Percentiles rank a stretch among this genome's conserved stretches.
Evolutionary conservation across 2,797 vertebrate genomes (phyloP).

Genomic region (Thalassophryne amazonica): DNA sequence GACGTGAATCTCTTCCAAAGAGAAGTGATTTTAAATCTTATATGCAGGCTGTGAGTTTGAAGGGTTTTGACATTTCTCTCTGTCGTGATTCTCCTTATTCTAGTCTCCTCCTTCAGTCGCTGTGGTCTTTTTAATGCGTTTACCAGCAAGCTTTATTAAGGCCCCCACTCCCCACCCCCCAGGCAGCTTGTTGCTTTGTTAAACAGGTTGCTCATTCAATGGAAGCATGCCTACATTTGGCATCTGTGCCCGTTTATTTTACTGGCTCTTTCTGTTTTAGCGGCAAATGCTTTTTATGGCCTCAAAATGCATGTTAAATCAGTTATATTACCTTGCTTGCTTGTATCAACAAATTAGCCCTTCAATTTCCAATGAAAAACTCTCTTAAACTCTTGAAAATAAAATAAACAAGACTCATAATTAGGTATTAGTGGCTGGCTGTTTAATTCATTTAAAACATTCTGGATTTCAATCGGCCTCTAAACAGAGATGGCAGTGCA

Average conservation of each 20-base stretch:
- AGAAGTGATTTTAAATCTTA: too few species aligned
- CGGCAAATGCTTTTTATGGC: not conserved
- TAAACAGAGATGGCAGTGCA: too few species aligned
- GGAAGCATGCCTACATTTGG: not conserved
- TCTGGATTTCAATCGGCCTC: too few species aligned
- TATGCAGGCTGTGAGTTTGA: not conserved
- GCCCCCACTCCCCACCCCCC: too few species aligned
- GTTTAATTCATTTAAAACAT: conserved; percentile 25
- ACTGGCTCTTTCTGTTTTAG: not conserved
- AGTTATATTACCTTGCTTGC: not conserved
- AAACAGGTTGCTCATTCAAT: not conserved
- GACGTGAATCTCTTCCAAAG: too few species aligned
- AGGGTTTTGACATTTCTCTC: too few species aligned
- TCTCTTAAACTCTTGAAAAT: conserved; percentile 20
- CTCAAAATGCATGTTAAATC: conserved; percentile 12
- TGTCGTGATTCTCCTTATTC: not conserved
- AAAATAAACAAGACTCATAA: conserved; percentile 18
- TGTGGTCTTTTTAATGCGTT: conserved; percentile 37
- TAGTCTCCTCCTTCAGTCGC: conserved; percentile 8
- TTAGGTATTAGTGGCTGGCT: conserved; percentile 11
- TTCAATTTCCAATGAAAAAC: conserved; percentile 1
- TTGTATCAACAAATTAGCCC: conserved; percentile 17
- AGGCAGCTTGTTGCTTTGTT: conserved; percentile 6
- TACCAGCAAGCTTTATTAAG: conserved; percentile 31
- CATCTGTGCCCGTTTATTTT: not conserved